Percentiles rank a stretch among this genome's conserved stretches.
phyloP scores from a whole-genome alignment of 92 coral and sea anemone genomes.

The Parazoanthus swiftii region DNA sequence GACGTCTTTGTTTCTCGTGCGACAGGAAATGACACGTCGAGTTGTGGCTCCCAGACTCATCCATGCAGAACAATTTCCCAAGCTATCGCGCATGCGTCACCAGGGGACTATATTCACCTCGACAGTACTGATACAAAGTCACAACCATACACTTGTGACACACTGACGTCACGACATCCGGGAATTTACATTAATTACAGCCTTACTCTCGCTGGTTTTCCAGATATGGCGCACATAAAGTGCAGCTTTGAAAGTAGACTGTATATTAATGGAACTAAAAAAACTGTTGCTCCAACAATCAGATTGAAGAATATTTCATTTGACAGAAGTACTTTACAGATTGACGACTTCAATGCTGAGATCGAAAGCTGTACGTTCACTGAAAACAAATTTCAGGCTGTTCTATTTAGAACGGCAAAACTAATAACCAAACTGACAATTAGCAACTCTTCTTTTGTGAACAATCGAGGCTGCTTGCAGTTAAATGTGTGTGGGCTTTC shows the following conservation, averaged over 20 bases:
- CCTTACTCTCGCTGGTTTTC: conserved; percentile 22
- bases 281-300: conserved; percentile 1
- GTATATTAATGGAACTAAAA: not conserved
- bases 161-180: conserved; percentile 9
- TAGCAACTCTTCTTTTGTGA: not conserved
- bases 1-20: conserved; percentile 32
- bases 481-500: not conserved
- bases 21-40: conserved; percentile 18
- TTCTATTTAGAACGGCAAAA: not conserved
- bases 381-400: not conserved
- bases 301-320: not conserved
- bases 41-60: conserved; percentile 21
- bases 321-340: conserved; percentile 6
- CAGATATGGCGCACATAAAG: conserved; percentile 26
- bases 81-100: conserved; percentile 19
- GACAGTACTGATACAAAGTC: conserved; percentile 38
- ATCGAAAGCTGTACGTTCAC: conserved; percentile 1
- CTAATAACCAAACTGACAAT: not conserved
- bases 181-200: conserved; percentile 36
- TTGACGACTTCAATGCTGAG: not conserved
- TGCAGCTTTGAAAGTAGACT: conserved; percentile 28
- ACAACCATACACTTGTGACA: conserved; percentile 35
- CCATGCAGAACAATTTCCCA: conserved; percentile 37
- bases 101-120: conserved; percentile 21
- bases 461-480: conserved; percentile 9